Percentiles rank a stretch among this genome's conserved stretches.
phyloP scores from a whole-genome alignment of 1,140 invertebrate genomes.

The Cyphomyrmex costatus region DNA sequence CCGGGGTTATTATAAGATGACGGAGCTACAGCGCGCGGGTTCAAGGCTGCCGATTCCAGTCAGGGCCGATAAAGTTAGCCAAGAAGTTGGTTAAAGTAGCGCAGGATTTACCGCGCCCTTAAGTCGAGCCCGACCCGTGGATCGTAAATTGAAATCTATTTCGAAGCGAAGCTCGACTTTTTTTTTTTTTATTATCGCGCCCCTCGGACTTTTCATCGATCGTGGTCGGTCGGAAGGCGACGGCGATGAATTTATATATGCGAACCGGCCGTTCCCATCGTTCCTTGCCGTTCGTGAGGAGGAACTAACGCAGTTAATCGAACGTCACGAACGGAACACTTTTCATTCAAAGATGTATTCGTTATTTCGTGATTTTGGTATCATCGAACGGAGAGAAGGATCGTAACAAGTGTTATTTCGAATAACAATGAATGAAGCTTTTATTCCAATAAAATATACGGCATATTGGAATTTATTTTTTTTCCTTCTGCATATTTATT shows the following conservation, averaged over 20 bases:
- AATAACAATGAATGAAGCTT: conserved; percentile 2
- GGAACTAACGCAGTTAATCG: conserved; percentile 43
- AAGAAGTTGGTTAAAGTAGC: conserved; percentile 21
- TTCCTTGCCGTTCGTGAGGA: conserved; percentile 28
- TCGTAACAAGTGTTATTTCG: neutral
- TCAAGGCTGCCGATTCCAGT: conserved; percentile 50
- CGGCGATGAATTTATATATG: conserved; percentile 51
- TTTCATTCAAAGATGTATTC: neutral
- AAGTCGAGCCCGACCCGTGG: conserved; percentile 15
- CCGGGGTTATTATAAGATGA: conserved; percentile 19
- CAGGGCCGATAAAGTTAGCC: conserved; percentile 47
- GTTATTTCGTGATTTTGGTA: neutral
- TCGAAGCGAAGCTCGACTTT: conserved; percentile 31
- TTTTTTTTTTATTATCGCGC: conserved; percentile 45
- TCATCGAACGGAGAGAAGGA: neutral
- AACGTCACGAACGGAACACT: neutral
- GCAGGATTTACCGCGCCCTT: conserved; percentile 53
- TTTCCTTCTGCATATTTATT: neutral
- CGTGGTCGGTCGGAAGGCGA: neutral
- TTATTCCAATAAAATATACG: neutral
- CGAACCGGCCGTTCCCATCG: neutral
- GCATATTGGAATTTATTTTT: neutral
- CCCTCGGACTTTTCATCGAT: conserved; percentile 48
- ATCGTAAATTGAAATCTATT: conserved; percentile 59
- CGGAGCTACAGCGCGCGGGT: conserved; percentile 12